A percentile compares a stretch with the other conserved stretches of the same genome.
phyloP scores from a whole-genome alignment of 2,797 vertebrate species.

The Ara ararauna region DNA sequence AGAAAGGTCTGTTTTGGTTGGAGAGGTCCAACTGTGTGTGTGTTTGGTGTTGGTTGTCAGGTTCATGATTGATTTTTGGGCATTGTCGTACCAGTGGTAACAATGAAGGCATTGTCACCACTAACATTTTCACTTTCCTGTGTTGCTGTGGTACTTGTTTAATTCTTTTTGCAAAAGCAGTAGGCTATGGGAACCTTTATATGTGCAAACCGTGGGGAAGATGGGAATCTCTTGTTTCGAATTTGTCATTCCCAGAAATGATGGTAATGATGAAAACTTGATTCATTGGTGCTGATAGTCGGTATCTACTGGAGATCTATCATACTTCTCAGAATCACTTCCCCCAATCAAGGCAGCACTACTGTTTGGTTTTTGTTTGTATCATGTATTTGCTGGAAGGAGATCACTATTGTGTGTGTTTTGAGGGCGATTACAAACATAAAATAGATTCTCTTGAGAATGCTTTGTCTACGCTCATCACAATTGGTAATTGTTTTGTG shows the following conservation, averaged over 20 bases:
- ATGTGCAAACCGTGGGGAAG: not conserved
- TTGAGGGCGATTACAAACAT: slow-evolving; percentile 71
- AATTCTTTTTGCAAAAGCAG: slow-evolving; percentile 38
- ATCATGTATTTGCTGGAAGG: slow-evolving; percentile 63
- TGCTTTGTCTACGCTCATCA: slow-evolving; percentile 37
- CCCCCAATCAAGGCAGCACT: not conserved
- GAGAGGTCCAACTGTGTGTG: not conserved
- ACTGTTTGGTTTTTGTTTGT: slow-evolving; percentile 66
- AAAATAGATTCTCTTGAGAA: slow-evolving; percentile 72
- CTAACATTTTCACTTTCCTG: slow-evolving; percentile 38
- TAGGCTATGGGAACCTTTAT: slow-evolving; percentile 5
- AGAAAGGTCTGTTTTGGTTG: slow-evolving; percentile 24
- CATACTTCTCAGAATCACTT: slow-evolving; percentile 19
- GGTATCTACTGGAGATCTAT: not conserved
- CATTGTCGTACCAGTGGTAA: not conserved
- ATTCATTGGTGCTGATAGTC: not conserved
- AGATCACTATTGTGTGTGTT: slow-evolving; percentile 69
- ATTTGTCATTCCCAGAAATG: not conserved
- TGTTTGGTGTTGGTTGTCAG: not conserved
- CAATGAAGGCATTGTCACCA: slow-evolving; percentile 11
- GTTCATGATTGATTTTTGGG: not conserved
- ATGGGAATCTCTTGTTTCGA: not conserved
- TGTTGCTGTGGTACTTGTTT: not conserved
- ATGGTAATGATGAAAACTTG: slow-evolving; percentile 8
- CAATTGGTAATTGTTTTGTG: slow-evolving; percentile 67